Conservation (phyloP, 1,140 invertebrate genomes). For the Chymomyza costata region DNA sequence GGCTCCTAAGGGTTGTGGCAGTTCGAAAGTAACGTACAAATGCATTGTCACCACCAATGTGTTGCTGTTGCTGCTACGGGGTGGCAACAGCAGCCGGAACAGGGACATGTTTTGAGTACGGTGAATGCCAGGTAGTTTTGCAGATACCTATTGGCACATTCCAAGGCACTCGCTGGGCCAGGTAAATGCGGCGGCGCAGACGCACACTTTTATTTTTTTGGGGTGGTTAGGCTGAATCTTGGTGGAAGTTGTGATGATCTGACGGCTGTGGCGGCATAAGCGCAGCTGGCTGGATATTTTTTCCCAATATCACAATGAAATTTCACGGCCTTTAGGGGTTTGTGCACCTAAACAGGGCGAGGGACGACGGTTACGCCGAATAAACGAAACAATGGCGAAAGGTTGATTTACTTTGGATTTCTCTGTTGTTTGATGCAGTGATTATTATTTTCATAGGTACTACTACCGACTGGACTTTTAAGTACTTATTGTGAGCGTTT, state of each 20-base stretch:
- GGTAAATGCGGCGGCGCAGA: slow-evolving; percentile 53
- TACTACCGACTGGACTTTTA: neutral
- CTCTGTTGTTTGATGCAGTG: slow-evolving; percentile 38
- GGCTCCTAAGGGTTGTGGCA: slow-evolving; percentile 35
- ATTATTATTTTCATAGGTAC: slow-evolving; percentile 51
- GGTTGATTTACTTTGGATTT: slow-evolving; percentile 51
- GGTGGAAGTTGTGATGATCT: slow-evolving; percentile 10
- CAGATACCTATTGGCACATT: slow-evolving; percentile 68
- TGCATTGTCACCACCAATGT: slow-evolving; percentile 51
- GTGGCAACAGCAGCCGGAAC: slow-evolving; percentile 41
- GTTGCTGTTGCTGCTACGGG: slow-evolving; percentile 53
- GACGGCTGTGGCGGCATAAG: neutral
- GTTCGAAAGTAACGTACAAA: slow-evolving; percentile 49
- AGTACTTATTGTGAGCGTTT: slow-evolving; percentile 3
- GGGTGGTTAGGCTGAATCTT: no score
- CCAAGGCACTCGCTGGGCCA: slow-evolving; percentile 51
- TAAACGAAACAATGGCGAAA: slow-evolving; percentile 38
- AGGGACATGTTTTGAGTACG: slow-evolving; percentile 7
- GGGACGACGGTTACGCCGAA: slow-evolving; percentile 8
- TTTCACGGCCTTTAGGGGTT: slow-evolving; percentile 55
- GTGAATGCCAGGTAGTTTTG: slow-evolving; percentile 66
- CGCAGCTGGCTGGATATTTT: slow-evolving; percentile 40
- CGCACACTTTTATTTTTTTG: slow-evolving; percentile 36
- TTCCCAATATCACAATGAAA: slow-evolving; percentile 30
- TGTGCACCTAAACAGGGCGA: slow-evolving; percentile 38